Conservation (phyloP, 2,797 vertebrate species). For the Apogon talboti region DNA sequence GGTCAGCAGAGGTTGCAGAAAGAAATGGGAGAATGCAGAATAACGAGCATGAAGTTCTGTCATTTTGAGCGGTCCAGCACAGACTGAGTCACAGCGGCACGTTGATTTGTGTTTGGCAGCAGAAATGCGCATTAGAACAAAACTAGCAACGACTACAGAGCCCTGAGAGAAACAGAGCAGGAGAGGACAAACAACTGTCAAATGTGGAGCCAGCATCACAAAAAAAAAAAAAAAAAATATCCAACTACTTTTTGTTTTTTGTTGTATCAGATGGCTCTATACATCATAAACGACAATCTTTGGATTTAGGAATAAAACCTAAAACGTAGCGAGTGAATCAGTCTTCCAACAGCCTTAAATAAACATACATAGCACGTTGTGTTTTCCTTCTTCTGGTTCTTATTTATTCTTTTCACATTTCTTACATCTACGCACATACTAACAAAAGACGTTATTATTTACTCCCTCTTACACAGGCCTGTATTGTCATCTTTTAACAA, state of each 20-base stretch:
- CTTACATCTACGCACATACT: background rate
- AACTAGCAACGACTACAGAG: conserved; percentile 5
- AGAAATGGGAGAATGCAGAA: conserved; percentile 6
- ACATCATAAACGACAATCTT: background rate
- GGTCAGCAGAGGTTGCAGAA: background rate
- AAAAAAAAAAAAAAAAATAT: conserved; percentile 1
- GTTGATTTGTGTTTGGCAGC: conserved; percentile 16
- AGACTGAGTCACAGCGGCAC: background rate
- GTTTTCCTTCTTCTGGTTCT: background rate
- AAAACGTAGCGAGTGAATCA: background rate
- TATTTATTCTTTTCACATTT: background rate
- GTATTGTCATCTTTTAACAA: background rate
- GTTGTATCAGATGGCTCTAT: background rate
- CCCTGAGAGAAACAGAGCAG: background rate
- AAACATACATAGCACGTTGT: background rate
- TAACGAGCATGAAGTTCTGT: conserved; percentile 15
- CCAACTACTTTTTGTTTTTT: background rate
- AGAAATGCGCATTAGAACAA: conserved; percentile 13
- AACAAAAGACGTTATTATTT: background rate
- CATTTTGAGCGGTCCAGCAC: background rate
- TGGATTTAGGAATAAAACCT: background rate
- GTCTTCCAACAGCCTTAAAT: background rate
- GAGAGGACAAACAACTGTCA: conserved; percentile 9
- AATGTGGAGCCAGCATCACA: conserved; percentile 10
- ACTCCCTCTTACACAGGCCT: too few species aligned